Evolutionary conservation across 2,888 invertebrate species (phyloP).

Genomic region (Agrypnus murinus): DNA sequence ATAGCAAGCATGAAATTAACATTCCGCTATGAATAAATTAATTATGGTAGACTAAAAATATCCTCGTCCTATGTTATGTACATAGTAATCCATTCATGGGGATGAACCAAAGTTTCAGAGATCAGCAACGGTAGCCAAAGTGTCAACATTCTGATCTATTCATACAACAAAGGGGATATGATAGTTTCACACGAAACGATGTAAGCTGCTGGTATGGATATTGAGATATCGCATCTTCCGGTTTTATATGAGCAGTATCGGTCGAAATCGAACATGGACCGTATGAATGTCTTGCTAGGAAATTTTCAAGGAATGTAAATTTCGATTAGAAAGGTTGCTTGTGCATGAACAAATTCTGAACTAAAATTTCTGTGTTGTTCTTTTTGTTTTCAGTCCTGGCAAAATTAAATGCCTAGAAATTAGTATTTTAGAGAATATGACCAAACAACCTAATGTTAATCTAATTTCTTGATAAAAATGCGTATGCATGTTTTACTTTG

Average conservation of each 20-base stretch:
- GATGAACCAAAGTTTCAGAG: slow-evolving; percentile 7
- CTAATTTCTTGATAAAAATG: slow-evolving; percentile 43
- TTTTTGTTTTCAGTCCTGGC: slow-evolving; percentile 1
- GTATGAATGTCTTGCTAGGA: slow-evolving; percentile 46
- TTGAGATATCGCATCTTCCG: slow-evolving; percentile 52
- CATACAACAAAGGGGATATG: slow-evolving; percentile 19
- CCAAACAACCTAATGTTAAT: slow-evolving; percentile 22
- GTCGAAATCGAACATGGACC: slow-evolving; percentile 53
- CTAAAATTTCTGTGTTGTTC: neutral
- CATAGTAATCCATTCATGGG: slow-evolving; percentile 13
- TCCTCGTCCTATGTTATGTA: neutral
- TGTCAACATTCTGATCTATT: slow-evolving; percentile 27
- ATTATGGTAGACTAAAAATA: slow-evolving; percentile 26
- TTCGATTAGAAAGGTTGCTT: slow-evolving; percentile 3
- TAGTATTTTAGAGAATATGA: neutral
- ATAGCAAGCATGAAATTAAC: slow-evolving; percentile 38
- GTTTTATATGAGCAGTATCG: slow-evolving; percentile 49
- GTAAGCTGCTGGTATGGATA: slow-evolving; percentile 47
- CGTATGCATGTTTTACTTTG: slow-evolving; percentile 45
- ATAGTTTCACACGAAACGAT: slow-evolving; percentile 48
- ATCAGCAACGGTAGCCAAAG: slow-evolving; percentile 12
- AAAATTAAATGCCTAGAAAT: slow-evolving; percentile 7
- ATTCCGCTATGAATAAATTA: slow-evolving; percentile 35
- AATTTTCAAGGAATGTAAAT: slow-evolving; percentile 44
- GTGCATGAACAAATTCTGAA: neutral